phyloP scores from a whole-genome alignment of 1,140 invertebrate genomes.

The Hypsibius dujardini region DNA sequence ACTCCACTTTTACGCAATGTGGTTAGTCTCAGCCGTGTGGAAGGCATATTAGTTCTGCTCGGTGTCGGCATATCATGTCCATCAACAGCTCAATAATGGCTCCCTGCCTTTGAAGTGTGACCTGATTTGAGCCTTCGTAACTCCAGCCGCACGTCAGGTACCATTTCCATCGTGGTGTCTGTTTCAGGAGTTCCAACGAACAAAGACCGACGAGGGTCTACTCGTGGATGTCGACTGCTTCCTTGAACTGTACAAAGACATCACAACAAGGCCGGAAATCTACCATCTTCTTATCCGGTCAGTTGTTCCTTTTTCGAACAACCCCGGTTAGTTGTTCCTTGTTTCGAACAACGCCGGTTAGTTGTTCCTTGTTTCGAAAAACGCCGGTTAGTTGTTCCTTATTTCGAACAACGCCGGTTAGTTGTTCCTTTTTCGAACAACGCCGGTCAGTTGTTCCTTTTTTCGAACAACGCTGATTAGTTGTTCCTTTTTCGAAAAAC shows the following conservation, averaged over 20 bases:
- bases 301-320: conserved; percentile 15
- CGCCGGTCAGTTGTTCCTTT: neutral
- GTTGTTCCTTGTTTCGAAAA: neutral
- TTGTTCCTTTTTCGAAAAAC: neutral
- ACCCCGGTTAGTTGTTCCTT: no score
- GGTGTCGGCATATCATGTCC: no score
- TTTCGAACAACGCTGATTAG: neutral
- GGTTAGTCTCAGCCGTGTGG: no score
- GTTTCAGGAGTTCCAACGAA: neutral
- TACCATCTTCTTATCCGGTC: conserved; percentile 45
- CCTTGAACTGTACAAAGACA: conserved; percentile 44
- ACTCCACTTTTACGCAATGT: no score
- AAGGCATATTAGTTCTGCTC: no score
- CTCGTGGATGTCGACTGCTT: conserved; percentile 29
- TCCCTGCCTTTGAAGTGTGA: no score
- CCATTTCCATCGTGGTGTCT: neutral
- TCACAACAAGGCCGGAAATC: conserved; percentile 45
- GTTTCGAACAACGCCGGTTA: neutral
- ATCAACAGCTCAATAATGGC: no score
- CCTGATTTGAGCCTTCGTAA: no score
- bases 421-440: neutral
- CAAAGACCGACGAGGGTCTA: conserved; percentile 10
- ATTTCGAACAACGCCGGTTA: neutral
- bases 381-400: neutral
- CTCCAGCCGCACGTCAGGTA: no score